Base-by-base conservation (phyloP, 2,797 vertebrate genomes). In the Siniperca scherzeri region DNA sequence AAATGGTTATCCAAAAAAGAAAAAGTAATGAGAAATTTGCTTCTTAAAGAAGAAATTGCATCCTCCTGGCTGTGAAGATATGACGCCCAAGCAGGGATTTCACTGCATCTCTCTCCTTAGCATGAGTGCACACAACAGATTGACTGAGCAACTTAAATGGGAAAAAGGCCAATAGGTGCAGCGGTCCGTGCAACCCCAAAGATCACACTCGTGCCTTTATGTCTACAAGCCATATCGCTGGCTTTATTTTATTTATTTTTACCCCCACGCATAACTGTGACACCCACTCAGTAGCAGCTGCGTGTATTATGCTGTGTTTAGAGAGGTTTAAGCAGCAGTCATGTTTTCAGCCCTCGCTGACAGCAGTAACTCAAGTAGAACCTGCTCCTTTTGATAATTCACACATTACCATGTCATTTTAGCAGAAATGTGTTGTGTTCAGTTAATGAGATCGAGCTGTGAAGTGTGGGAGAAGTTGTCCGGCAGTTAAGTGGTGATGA, bases 101-200 rank as follows among this genome's bases (percentile, higher is more conserved):
- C 44, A n/a, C 79, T 22, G 78, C 73, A 69, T 81, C 86, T 69
- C 61, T 56, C 73, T 85, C 86, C 44, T 91, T 90, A 90, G 89
- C 88, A 62, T 82, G 89, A 91, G 53, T 74, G 88, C 82, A 89
- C 88, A 87, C 78, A 74, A 82, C 84, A 84, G 86, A 91, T 91
- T 86, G 89, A 89, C 81, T 83, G 62, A 76, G 74, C 84, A 81
- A 76, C 80, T 77, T 72, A 80, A 83, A 88, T 67, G 60, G 75
- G 75, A 78, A 69, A 72, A 87, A 82, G 87, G 81, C 85, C 88
- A 84, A 89, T 82, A 77, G 90, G 82, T 77, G 89, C 90, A 90
- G 79, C 7, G 6, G 85, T 42, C 87, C 79, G 5, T 93, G 86
- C 74, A 80, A 46, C 72, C 79, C 22, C 62, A 69, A 59, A 86